These are phyloP conservation scores for Triplophysa bombifrons DNA, from an alignment of 2,797 vertebrate species.

Conservation along the genomic window DNA sequence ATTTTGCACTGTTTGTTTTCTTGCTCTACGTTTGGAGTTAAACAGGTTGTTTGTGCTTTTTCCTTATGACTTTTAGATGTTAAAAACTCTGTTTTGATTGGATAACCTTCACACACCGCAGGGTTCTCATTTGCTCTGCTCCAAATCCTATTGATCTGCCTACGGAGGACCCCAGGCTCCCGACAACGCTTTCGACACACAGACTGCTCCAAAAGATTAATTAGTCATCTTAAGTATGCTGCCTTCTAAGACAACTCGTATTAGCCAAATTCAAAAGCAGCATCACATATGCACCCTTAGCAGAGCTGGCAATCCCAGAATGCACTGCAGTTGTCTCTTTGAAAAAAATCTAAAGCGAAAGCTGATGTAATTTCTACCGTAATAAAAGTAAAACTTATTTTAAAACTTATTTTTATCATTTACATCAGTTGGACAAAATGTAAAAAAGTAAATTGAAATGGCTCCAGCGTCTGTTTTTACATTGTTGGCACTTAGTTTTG, in stretches of 20 bases:
- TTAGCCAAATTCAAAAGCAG: background rate
- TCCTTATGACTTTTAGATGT: background rate
- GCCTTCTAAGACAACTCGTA: background rate
- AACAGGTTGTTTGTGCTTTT: background rate
- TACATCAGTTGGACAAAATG: no score
- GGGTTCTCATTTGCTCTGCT: background rate
- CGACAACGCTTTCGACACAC: background rate
- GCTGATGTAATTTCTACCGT: background rate
- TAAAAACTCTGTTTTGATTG: background rate
- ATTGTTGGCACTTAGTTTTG: no score
- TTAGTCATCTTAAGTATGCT: background rate
- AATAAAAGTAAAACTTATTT: background rate
- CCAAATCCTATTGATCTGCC: background rate
- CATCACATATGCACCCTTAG: background rate
- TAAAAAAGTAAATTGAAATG: no score
- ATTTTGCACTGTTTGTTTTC: background rate
- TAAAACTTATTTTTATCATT: background rate
- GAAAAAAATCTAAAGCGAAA: background rate
- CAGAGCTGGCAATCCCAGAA: background rate
- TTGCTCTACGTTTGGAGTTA: no score
- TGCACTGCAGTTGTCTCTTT: background rate
- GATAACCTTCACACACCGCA: background rate
- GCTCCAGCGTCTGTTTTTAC: no score
- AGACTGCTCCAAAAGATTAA: background rate
- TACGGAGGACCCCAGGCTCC: background rate